These are phyloP conservation scores for Babylonia areolata DNA, from an alignment of 1,140 invertebrate species.

Conservation along the genomic window DNA sequence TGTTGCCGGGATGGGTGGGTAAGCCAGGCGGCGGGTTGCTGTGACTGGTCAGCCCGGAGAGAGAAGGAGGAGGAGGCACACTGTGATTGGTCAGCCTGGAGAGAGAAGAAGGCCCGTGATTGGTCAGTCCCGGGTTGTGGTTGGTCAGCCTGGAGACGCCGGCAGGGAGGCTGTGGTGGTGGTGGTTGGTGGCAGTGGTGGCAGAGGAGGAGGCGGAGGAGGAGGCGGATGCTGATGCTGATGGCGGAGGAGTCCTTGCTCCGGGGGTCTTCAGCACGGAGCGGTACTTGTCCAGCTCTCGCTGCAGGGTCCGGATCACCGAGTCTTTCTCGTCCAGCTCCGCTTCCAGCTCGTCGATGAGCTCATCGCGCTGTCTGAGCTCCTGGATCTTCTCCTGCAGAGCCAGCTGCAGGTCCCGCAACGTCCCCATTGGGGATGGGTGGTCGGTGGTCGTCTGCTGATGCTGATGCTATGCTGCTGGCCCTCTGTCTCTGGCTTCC, in stretches of 20 bases:
- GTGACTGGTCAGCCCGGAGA: neutral
- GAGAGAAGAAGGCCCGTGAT: neutral
- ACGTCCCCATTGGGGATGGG: conserved; percentile 78
- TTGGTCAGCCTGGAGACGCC: conserved; percentile 73
- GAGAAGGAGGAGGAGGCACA: neutral
- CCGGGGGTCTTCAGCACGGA: conserved; percentile 85
- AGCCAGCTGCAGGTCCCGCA: conserved; percentile 82
- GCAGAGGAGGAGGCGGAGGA: no score
- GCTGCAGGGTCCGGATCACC: conserved; percentile 80
- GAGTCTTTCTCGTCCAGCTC: conserved; percentile 85
- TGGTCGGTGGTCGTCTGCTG: neutral
- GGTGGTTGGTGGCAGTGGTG: conserved; percentile 75
- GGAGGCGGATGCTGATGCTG: no score
- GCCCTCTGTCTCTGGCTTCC: no score
- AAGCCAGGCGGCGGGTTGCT: no score
- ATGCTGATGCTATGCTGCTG: no score
- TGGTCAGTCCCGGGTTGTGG: neutral
- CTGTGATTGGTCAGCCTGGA: neutral
- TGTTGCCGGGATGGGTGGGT: no score
- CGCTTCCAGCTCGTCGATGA: conserved; percentile 83
- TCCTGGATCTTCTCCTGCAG: conserved; percentile 84
- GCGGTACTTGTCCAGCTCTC: conserved; percentile 90
- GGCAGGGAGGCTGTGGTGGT: neutral
- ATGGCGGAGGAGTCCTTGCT: conserved; percentile 76
- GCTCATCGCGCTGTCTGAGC: conserved; percentile 82